Conservation (phyloP, 2,797 vertebrate species). For the Myripristis jacobus region DNA sequence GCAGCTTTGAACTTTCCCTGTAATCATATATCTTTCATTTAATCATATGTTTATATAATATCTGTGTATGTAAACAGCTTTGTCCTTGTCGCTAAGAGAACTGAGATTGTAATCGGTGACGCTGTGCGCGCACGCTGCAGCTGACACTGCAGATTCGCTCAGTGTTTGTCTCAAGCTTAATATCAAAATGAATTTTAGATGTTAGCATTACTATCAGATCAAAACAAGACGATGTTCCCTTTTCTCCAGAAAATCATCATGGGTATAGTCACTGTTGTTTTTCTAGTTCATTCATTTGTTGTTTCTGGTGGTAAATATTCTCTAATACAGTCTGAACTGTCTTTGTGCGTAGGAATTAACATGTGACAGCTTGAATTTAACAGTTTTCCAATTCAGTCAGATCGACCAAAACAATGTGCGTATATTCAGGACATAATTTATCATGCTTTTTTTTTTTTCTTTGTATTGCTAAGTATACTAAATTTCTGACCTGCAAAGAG, state of each 20-base stretch:
- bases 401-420: background rate
- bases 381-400: slow-evolving; percentile 5
- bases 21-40: slow-evolving; percentile 37
- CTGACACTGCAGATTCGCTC: slow-evolving; percentile 29
- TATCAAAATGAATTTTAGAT: slow-evolving; percentile 67
- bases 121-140: slow-evolving; percentile 25
- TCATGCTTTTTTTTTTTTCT: background rate
- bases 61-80: slow-evolving; percentile 27
- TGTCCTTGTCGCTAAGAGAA: slow-evolving; percentile 7
- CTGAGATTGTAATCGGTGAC: slow-evolving; percentile 23
- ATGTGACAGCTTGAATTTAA: background rate
- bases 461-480: background rate
- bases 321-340: background rate
- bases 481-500: background rate
- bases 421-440: background rate
- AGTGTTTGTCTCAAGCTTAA: slow-evolving; percentile 42
- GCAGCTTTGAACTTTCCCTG: slow-evolving; percentile 32
- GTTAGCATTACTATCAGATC: slow-evolving; percentile 40
- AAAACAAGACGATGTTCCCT: slow-evolving; percentile 24
- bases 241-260: slow-evolving; percentile 31
- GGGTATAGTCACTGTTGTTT: slow-evolving; percentile 3
- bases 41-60: slow-evolving; percentile 26
- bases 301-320: background rate
- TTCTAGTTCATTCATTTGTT: slow-evolving; percentile 24
- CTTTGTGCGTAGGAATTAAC: background rate